Evolutionary conservation across 1,140 invertebrate genomes (phyloP), one percentile per base, ranked within the genome.

Genomic region (Cepaea nemoralis): DNA sequence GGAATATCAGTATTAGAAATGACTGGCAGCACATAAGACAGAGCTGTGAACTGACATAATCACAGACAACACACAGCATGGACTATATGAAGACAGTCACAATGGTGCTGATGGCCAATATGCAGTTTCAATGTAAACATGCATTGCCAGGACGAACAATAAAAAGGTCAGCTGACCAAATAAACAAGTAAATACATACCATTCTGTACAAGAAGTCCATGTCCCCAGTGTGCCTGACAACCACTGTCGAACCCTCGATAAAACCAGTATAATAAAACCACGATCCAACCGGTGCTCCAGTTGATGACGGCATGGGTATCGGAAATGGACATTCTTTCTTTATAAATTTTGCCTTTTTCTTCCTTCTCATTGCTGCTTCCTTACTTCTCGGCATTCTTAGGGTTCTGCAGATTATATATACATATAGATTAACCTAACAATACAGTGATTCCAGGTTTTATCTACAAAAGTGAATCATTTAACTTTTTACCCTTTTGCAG

Each of bases 151-250:
- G 39, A 39, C 10, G 39, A 6, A 71, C 10, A 24, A 39, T 12
- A 27, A 39, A 39, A 71, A n/a, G n/a, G n/a, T n/a, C n/a, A n/a
- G n/a, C n/a, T n/a, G n/a, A n/a, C n/a, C 5, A 45, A 14, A 37
- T 3, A 45, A 42, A 42, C 12, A 74, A 74, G 6, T 2, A 22
- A 35, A 5, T 33, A 77, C 79, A 84, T 50, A 88, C 88, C 88
- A 89, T 89, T 69, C 85, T 89, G 77, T 87, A 85, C 19, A 89
- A 50, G 55, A 86, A 87, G 27, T 85, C 83, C 63, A 89, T 88
- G 76, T 89, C 88, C 22, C 88, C 88, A 50, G 85, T 85, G 35
- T 89, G 85, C 42, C 81, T 83, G n/a, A 89, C 82, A 2, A 85
- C 70, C 1, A 89, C 85, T 79, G 85, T 70, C 33, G 81, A 71